Base-by-base conservation (phyloP, 2,888 invertebrate genomes). In the Eupithecia dodoneata region DNA sequence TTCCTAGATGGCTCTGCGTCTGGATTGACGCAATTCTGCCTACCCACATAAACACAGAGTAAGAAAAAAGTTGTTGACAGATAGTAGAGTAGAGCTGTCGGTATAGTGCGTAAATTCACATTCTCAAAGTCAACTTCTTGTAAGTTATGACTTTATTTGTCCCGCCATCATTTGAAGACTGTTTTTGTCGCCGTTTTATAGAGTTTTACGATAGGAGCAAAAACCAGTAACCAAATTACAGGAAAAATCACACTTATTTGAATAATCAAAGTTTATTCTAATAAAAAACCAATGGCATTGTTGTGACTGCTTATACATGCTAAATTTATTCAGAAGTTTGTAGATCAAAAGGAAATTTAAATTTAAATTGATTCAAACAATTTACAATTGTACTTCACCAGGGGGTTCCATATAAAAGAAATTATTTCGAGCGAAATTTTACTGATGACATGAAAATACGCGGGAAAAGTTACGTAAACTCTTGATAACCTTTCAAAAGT, bases 401-500 rank as follows among this genome's bases (percentile, higher is more conserved):
- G 18, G 55, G n/a, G 18, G 18, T 18, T 63, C 10, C 63, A 30
- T 63, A 63, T 18, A 3, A 59, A 30, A 63, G 30, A 63, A 63
- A 63, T 63, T 0, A 63, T 18, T 72, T 70, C 41, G 52, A 15
- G 44, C 65, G 42, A 77, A 73, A 75, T 75, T 82, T 81, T 83
- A 80, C 79, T 77, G 77, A 79, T 81, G 79, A 83, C 78, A 72
- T 80, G 81, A 77, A 83, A 77, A 74, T 82, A 72, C 76, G 59
- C 73, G 76, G 76, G 80, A 74, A 80, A 84, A 86, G 83, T 86
- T 85, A 30, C 76, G 41, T 49, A 80, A 76, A 83, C 83, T 83
- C 82, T 30, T 85, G 83, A 86, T 85, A 85, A 85, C 81, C 65
- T 82, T 85, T 84, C 80, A 74, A 59, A 75, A 82, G 79, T 81